Evolutionary conservation across 2,888 invertebrate genomes (phyloP), one percentile per base, ranked within the genome.

Genomic region (Craniophora ligustri): DNA sequence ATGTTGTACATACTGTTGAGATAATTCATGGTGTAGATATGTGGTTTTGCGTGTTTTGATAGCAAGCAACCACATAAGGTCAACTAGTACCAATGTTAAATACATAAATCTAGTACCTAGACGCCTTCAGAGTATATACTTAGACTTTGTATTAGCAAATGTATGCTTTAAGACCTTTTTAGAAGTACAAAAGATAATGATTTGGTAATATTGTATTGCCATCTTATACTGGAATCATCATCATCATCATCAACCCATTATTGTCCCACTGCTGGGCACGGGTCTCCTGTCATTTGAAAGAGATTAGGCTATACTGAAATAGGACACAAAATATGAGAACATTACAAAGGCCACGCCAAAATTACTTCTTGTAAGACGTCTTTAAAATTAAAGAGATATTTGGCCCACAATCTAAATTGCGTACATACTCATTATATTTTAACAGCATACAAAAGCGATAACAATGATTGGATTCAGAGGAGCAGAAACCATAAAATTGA

Each of bases 401-500:
- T 75, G 72, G 78, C 72, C 76, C 79, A 76, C 74, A 79, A 81
- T 82, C 79, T 79, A 82, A 87, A 87, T 84, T 82, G 84, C 79
- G 80, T 81, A 84, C 80, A 84, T 83, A 68, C 62, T 90, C 85
- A 89, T 91, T 88, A 89, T 85, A 86, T 86, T 91, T 91, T 88
- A 91, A 91, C 87, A 84, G 86, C 88, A 85, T 78, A 87, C 86
- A 83, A 78, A 81, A 83, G 84, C 92, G 91, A 92, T 92, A 92
- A 88, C 89, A 88, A 85, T 92, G 90, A 92, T 92, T 92, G 92
- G 91, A 91, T 92, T 91, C 92, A 87, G 87, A 88, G 82, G 86
- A 91, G 87, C 90, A 90, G 86, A 91, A 89, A 91, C 91, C 90
- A 91, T 93, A 92, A 93, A 93, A 92, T 91, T 88, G 86, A 92